A percentile compares a stretch with the other conserved stretches of the same genome.
These are phyloP conservation scores for Potorous gilbertii DNA, from an alignment of 2,797 vertebrate genomes.

Conservation along the genomic window DNA sequence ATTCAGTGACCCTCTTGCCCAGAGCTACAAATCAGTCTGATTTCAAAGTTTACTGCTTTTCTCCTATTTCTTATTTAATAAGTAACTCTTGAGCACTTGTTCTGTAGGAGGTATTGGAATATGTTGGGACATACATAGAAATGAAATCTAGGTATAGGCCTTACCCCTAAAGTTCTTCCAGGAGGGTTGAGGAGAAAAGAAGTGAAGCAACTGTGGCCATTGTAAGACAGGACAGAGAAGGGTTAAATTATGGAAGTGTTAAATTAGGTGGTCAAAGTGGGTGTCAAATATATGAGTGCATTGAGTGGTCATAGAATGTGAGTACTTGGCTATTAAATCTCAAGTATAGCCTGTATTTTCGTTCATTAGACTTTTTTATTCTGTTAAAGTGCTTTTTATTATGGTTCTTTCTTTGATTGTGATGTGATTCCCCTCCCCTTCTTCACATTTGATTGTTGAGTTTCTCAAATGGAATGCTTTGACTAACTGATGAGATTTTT, in stretches of 20 bases:
- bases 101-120: not conserved
- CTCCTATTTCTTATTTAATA: not conserved
- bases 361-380: not conserved
- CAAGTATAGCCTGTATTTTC: not conserved
- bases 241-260: not conserved
- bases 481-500: constrained; percentile 51
- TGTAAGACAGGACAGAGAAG: not conserved
- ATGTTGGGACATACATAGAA: not conserved
- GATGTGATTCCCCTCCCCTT: not conserved
- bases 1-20: not conserved
- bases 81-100: not conserved
- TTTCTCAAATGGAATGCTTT: constrained; percentile 43
- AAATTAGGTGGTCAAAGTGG: not conserved
- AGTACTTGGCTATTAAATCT: constrained; percentile 2
- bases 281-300: not conserved
- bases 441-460: not conserved
- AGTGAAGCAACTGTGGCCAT: not conserved
- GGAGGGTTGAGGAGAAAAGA: constrained; percentile 12
- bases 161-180: not conserved
- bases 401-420: not conserved
- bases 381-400: constrained; percentile 9
- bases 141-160: not conserved
- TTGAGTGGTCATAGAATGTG: not conserved
- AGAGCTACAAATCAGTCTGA: not conserved
- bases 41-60: not conserved